Evolutionary conservation across 2,113 vertebrate genomes (phyloP).

Genomic region (Sisor rabdophorus): DNA sequence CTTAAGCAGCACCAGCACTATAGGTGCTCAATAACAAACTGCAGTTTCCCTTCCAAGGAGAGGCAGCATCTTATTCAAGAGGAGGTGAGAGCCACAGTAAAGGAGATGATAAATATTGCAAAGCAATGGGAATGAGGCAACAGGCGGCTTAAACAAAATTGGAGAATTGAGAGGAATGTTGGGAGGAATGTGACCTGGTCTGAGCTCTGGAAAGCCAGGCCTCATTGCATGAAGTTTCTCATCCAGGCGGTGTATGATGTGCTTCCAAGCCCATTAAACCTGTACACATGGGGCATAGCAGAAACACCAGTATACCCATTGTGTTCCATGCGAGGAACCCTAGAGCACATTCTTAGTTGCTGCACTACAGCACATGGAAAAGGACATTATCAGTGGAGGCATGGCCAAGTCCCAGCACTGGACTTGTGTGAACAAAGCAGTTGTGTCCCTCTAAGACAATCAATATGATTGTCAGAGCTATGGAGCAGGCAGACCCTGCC

Average conservation of each 20-base stretch:
- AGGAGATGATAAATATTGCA: neutral
- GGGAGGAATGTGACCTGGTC: neutral
- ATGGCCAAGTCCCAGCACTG: neutral
- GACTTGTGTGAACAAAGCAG: too few relatives aligned
- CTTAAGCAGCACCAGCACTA: conserved; percentile 11
- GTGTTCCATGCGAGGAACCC: neutral
- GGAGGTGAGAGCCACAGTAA: neutral
- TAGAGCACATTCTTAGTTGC: neutral
- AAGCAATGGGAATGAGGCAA: neutral
- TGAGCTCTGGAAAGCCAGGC: neutral
- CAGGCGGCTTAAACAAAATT: neutral
- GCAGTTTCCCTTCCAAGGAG: conserved; percentile 12
- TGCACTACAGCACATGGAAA: neutral
- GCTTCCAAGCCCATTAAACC: neutral
- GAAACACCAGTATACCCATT: neutral
- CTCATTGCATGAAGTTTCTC: neutral
- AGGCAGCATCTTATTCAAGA: neutral
- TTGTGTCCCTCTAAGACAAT: too few relatives aligned
- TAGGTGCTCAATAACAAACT: conserved; percentile 18
- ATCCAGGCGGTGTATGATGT: neutral
- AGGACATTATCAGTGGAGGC: neutral
- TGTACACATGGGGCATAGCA: neutral
- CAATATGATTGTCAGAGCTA: too few relatives aligned
- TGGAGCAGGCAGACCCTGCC: neutral
- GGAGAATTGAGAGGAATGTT: neutral